phyloP scores from a whole-genome alignment of 2,797 vertebrate genomes.

The Nasua narica region DNA sequence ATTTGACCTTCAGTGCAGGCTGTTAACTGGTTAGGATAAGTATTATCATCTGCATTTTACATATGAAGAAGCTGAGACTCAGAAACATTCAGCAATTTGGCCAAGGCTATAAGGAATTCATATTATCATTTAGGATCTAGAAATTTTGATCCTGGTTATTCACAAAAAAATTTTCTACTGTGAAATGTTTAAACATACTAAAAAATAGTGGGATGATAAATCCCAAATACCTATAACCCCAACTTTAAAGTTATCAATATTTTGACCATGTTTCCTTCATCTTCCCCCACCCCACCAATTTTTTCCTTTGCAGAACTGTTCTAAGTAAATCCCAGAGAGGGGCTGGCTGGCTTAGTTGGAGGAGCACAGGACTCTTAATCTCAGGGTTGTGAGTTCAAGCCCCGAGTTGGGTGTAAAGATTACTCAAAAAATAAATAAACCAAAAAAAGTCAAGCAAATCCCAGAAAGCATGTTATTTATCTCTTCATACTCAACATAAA shows the following conservation, averaged over 20 bases:
- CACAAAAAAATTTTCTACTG: not conserved
- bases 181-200: not conserved
- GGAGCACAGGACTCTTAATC: not conserved
- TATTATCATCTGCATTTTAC: not conserved
- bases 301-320: not conserved
- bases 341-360: not conserved
- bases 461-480: not conserved
- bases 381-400: not conserved
- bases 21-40: constrained; percentile 5
- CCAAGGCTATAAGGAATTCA: not conserved
- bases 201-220: not conserved
- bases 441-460: not conserved
- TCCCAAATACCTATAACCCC: not conserved
- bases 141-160: not conserved
- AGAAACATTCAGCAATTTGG: not conserved
- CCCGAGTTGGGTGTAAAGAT: not conserved
- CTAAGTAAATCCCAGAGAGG: not conserved
- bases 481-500: not conserved
- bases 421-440: not conserved
- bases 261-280: not conserved
- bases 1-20: not conserved
- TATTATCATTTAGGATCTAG: not conserved
- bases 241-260: not conserved
- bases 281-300: not conserved
- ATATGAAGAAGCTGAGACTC: not conserved